Evolutionary conservation across 2,888 invertebrate genomes (phyloP).

Genomic region (Drosophila nr. perissopoda): DNA sequence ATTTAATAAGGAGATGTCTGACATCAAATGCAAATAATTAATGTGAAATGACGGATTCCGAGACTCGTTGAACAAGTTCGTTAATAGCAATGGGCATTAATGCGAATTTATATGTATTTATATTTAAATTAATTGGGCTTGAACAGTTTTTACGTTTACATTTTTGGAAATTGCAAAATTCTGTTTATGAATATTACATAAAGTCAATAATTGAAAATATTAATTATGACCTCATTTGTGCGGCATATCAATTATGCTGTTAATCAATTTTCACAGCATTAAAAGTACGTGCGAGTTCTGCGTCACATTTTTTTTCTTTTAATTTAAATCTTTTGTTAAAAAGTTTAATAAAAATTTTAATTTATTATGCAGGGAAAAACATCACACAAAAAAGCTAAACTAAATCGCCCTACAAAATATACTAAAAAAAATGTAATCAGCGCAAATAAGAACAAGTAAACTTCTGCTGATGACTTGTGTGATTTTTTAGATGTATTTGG

Average conservation of each 20-base stretch:
- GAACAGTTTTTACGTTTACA: not conserved
- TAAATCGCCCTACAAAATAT: conserved; percentile 35
- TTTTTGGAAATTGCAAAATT: not conserved
- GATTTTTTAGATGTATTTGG: not conserved
- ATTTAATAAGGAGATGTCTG: not conserved
- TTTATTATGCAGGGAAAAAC: not conserved
- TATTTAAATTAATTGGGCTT: not conserved
- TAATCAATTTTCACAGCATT: not conserved
- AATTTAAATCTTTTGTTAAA: not conserved
- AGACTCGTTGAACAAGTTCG: not conserved
- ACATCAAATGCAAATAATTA: not conserved
- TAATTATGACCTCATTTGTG: not conserved
- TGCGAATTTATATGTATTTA: not conserved
- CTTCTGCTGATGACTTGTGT: not conserved
- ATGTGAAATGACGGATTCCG: not conserved
- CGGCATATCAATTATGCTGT: not conserved
- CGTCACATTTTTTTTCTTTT: no score
- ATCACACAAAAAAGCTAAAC: not conserved
- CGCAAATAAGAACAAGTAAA: not conserved
- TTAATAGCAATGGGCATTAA: not conserved
- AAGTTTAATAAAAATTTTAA: not conserved
- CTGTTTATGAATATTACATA: not conserved
- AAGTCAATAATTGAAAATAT: not conserved
- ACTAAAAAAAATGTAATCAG: conserved; percentile 22
- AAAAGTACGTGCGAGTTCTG: no score